Evolutionary conservation across 2,113 vertebrate species (phyloP).

Genomic region (Cyprinodon brontotheroides): DNA sequence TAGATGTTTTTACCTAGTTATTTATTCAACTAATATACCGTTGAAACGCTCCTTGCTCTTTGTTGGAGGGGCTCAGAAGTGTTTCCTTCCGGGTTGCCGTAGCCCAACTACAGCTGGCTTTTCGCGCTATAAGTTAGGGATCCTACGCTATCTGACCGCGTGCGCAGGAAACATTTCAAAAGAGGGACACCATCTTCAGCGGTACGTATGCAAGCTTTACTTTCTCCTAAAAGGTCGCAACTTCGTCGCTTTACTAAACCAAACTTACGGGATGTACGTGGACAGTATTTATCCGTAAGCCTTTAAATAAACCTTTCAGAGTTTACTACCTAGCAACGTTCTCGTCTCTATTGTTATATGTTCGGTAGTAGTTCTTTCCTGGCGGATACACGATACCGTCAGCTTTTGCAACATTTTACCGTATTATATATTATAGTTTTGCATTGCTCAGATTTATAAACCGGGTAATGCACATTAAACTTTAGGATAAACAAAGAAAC

Average conservation of each 20-base stretch:
- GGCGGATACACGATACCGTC: background rate
- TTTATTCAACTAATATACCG: background rate
- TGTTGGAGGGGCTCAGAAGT: background rate
- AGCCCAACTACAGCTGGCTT: background rate
- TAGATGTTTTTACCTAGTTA: background rate
- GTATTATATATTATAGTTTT: background rate
- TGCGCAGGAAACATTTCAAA: constrained; percentile 7
- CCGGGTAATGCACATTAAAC: background rate
- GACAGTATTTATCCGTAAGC: background rate
- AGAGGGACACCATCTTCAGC: background rate
- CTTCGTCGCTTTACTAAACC: background rate
- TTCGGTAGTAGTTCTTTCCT: background rate
- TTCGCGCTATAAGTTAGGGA: constrained; percentile 44
- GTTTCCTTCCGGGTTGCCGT: constrained; percentile 49
- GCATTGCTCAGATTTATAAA: background rate
- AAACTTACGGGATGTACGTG: background rate
- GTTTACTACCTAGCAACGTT: background rate
- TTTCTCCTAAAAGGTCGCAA: background rate
- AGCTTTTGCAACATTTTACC: background rate
- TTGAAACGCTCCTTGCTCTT: too few species aligned
- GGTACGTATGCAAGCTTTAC: constrained; percentile 18
- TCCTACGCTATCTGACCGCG: constrained; percentile 33
- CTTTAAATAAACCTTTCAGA: background rate
- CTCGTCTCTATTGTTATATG: background rate
- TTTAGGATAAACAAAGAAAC: background rate